These are phyloP conservation scores for Drosophila vallismaia DNA, from an alignment of 2,888 invertebrate genomes.

Conservation along the genomic window DNA sequence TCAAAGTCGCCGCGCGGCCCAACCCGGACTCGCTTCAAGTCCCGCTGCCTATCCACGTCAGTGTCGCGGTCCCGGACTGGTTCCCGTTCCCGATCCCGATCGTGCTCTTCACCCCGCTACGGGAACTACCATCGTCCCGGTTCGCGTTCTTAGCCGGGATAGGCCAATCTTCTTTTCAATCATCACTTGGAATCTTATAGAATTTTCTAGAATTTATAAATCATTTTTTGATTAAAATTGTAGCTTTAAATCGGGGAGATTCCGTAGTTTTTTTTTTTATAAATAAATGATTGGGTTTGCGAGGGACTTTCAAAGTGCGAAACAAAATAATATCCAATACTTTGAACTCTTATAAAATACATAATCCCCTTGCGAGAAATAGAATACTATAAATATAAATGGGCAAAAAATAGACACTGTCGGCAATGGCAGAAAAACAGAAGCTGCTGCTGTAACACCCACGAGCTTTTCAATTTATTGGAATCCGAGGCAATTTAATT, in stretches of 20 bases:
- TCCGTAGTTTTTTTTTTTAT: too few relatives aligned
- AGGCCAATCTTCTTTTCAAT: too few relatives aligned
- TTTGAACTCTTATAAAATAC: background rate
- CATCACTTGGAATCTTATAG: too few relatives aligned
- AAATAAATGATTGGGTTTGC: too few relatives aligned
- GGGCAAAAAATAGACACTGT: background rate
- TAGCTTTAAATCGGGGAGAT: background rate
- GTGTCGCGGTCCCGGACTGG: background rate
- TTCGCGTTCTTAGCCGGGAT: slow-evolving; percentile 1
- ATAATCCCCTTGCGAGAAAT: background rate
- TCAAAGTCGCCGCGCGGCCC: slow-evolving; percentile 3
- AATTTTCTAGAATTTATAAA: too few relatives aligned
- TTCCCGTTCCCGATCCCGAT: background rate
- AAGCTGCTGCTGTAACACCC: slow-evolving; percentile 14
- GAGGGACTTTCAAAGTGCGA: too few relatives aligned
- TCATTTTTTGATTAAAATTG: too few relatives aligned
- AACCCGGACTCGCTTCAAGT: background rate
- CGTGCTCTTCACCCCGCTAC: slow-evolving; percentile 10
- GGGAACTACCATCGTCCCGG: background rate
- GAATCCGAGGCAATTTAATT: slow-evolving; percentile 50
- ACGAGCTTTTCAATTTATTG: slow-evolving; percentile 52
- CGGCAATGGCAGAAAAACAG: background rate
- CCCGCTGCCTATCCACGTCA: slow-evolving; percentile 2
- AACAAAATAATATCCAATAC: too few relatives aligned
- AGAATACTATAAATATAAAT: too few relatives aligned